phyloP scores from a whole-genome alignment of 2,113 vertebrate species.

The Tretioscincus oriximinensis region DNA sequence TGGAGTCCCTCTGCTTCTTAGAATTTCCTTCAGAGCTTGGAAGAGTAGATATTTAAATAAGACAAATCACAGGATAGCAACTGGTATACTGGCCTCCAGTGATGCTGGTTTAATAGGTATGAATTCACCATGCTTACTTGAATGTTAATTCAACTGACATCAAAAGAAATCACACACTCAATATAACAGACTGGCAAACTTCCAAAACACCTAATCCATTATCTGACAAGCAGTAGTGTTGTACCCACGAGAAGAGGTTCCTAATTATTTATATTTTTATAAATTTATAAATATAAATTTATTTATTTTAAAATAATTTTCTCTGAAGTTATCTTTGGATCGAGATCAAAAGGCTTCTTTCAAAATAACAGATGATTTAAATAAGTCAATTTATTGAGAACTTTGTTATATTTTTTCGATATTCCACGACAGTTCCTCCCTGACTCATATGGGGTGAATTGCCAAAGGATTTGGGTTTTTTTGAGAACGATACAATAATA shows the following conservation, averaged over 20 bases:
- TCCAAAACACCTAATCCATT: conserved; percentile 64
- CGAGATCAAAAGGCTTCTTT: conserved; percentile 54
- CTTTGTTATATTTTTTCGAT: conserved; percentile 14
- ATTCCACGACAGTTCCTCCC: not conserved
- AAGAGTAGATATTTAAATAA: conserved; percentile 47
- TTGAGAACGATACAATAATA: too few species aligned
- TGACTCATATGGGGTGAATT: not conserved
- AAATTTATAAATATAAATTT: conserved; percentile 18
- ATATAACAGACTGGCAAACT: conserved; percentile 52
- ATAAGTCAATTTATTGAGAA: conserved; percentile 55
- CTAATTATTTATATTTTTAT: conserved; percentile 2
- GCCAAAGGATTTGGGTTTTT: too few species aligned
- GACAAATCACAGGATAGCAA: conserved; percentile 55
- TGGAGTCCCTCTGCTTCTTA: conserved; percentile 35
- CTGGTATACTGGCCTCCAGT: conserved; percentile 65
- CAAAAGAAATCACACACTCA: conserved; percentile 61
- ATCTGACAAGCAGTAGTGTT: conserved; percentile 57
- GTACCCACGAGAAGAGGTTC: conserved; percentile 47
- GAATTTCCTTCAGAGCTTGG: conserved; percentile 42
- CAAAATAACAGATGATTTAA: conserved; percentile 59
- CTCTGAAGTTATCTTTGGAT: conserved; percentile 62
- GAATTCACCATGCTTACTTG: conserved; percentile 58
- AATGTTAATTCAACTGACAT: conserved; percentile 69
- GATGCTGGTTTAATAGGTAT: conserved; percentile 64
- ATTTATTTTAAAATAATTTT: conserved; percentile 35